phyloP scores from a whole-genome alignment of 2,888 invertebrate species.

The Ferdinandea cuprea region DNA sequence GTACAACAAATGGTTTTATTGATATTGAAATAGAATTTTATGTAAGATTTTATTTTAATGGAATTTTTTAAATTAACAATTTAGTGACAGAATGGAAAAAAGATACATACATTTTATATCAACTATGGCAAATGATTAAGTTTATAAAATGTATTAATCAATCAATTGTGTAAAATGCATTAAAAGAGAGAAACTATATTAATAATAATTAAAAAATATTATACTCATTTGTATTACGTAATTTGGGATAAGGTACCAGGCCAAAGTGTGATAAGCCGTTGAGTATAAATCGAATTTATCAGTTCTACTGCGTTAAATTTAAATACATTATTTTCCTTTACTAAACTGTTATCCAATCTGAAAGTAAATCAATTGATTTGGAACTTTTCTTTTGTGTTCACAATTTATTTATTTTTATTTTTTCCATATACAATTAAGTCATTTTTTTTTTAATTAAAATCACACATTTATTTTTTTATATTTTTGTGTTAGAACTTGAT shows the following conservation, averaged over 20 bases:
- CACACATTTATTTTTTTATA: constrained; percentile 31
- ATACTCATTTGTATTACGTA: not conserved
- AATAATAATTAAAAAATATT: not conserved
- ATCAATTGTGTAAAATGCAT: too few relatives aligned
- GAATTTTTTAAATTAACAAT: too few relatives aligned
- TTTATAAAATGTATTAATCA: too few relatives aligned
- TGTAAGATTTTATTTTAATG: too few relatives aligned
- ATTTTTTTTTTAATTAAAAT: constrained; percentile 23
- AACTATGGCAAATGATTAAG: too few relatives aligned
- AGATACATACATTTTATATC: too few relatives aligned
- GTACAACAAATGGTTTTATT: constrained; percentile 17
- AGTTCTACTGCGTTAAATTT: constrained; percentile 1
- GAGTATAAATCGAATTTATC: not conserved
- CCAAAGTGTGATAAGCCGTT: not conserved
- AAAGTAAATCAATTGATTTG: constrained; percentile 18
- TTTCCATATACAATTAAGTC: constrained; percentile 3
- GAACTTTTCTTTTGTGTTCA: not conserved
- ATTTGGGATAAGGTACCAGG: not conserved
- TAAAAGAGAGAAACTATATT: too few relatives aligned
- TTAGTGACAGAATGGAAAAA: too few relatives aligned
- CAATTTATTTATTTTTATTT: constrained; percentile 31
- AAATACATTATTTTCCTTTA: too few relatives aligned
- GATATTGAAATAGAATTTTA: not conserved
- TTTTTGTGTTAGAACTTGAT: constrained; percentile 64
- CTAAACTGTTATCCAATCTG: not conserved